Evolutionary conservation across 2,113 vertebrate genomes (phyloP).

Genomic region (Xiphophorus hellerii): DNA sequence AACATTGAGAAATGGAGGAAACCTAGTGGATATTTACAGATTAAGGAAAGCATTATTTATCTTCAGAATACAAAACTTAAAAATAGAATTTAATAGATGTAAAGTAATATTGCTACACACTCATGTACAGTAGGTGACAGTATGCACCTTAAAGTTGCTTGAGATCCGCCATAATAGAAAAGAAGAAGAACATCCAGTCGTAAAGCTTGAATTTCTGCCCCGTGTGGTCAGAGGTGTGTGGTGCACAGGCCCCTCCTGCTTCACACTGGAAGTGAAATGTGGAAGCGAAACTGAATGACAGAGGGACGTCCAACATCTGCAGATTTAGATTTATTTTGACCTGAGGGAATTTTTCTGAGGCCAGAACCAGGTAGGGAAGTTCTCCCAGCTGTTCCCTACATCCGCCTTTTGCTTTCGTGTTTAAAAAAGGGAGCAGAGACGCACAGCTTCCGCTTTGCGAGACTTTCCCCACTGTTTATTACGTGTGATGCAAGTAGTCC

Average conservation of each 20-base stretch:
- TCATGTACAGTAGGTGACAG: too few relatives aligned
- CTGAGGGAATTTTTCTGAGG: not conserved
- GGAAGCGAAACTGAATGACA: not conserved
- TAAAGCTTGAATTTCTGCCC: not conserved
- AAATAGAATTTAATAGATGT: too few relatives aligned
- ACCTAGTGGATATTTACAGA: too few relatives aligned
- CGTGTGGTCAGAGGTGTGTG: conserved; percentile 15
- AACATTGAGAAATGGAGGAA: too few relatives aligned
- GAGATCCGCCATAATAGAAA: too few relatives aligned
- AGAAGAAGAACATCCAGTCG: too few relatives aligned
- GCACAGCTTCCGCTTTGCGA: conserved; percentile 22
- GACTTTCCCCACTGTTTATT: not conserved
- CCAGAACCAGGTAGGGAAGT: conserved; percentile 44
- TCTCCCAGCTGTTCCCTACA: not conserved
- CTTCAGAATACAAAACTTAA: too few relatives aligned
- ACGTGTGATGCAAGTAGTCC: not conserved
- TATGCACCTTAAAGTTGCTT: too few relatives aligned
- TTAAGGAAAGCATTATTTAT: too few relatives aligned
- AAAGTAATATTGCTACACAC: too few relatives aligned
- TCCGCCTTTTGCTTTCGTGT: conserved; percentile 12
- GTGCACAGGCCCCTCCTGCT: conserved; percentile 23
- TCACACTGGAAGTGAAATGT: conserved; percentile 15
- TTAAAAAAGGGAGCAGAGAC: not conserved
- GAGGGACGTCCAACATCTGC: not conserved
- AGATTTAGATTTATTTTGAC: not conserved